phyloP scores from a whole-genome alignment of 2,113 vertebrate genomes.

The Halichoerus grypus region DNA sequence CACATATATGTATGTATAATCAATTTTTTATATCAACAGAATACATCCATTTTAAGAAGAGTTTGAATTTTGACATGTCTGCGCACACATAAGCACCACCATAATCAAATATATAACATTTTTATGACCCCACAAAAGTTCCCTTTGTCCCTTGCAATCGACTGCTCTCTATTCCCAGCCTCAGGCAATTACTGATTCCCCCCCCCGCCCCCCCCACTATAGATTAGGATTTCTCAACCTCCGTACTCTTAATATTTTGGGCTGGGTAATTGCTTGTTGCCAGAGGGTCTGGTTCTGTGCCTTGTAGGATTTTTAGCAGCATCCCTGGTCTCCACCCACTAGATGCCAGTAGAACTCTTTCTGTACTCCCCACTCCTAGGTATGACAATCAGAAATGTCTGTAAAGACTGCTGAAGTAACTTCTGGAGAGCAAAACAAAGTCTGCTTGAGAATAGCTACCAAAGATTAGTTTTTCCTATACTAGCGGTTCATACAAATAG shows the following conservation, averaged over 20 bases:
- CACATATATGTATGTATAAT: background rate
- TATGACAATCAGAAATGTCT: background rate
- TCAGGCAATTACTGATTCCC: background rate
- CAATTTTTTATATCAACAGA: background rate
- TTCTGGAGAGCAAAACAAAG: background rate
- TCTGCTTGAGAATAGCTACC: background rate
- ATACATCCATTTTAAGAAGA: background rate
- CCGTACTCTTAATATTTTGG: background rate
- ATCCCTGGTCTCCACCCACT: background rate
- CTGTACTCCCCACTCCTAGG: too few relatives aligned
- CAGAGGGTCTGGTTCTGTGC: background rate
- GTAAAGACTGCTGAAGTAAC: background rate
- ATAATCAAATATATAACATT: background rate
- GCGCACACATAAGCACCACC: background rate
- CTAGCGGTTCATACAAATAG: background rate
- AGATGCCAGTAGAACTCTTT: background rate
- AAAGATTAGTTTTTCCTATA: background rate
- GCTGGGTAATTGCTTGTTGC: background rate
- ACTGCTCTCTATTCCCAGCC: background rate
- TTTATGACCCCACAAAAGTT: background rate
- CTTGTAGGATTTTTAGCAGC: background rate
- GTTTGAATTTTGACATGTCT: background rate
- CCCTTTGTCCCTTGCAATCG: background rate
- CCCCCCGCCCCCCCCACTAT: background rate
- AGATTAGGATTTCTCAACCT: background rate